Percentiles rank a stretch among this genome's conserved stretches.
Conservation (phyloP, 2,113 vertebrate species). For the Caranx melampygus region DNA sequence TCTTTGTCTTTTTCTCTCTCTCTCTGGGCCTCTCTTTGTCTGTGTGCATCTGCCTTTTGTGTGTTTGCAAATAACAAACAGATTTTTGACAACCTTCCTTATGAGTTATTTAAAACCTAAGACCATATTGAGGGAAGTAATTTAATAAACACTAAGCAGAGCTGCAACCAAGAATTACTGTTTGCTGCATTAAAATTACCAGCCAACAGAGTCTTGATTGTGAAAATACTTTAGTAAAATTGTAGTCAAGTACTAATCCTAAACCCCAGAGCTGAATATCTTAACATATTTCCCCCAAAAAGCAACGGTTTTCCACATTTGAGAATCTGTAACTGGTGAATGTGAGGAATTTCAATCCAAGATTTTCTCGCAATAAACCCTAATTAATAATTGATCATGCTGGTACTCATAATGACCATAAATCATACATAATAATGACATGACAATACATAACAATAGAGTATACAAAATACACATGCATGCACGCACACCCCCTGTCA, state of each 20-base stretch:
- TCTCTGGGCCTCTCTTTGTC: not conserved
- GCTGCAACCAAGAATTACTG: not conserved
- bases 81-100: not conserved
- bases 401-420: no score
- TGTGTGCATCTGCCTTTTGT: not conserved
- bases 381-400: no score
- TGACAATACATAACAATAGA: no score
- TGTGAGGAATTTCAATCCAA: no score
- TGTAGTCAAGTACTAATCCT: no score
- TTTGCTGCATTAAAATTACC: not conserved
- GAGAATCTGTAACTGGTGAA: not conserved
- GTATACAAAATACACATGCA: not conserved
- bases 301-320: not conserved
- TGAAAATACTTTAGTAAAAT: not conserved
- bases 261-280: not conserved
- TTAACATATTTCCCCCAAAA: not conserved
- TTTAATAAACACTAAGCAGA: not conserved
- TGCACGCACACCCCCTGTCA: conserved; percentile 7
- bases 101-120: not conserved
- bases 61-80: not conserved
- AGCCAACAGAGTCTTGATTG: not conserved
- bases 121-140: not conserved
- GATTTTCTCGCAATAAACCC: no score
- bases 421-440: no score
- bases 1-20: not conserved